Evolutionary conservation across 2,888 invertebrate genomes (phyloP).

Genomic region (Hyles lineata): DNA sequence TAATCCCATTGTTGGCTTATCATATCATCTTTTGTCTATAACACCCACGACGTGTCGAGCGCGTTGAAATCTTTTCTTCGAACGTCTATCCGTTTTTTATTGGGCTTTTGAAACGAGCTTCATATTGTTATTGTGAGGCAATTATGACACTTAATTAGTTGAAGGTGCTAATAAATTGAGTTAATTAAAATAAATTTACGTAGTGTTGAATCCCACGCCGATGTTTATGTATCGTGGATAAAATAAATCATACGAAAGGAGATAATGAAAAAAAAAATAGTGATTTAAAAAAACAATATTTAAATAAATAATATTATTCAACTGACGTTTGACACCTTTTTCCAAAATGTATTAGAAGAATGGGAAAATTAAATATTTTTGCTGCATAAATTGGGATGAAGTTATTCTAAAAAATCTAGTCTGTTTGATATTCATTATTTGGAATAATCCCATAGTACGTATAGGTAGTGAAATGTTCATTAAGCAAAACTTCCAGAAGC

Average conservation of each 20-base stretch:
- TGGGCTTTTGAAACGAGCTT: not conserved
- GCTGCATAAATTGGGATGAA: too few species aligned
- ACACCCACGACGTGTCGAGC: slow-evolving; percentile 27
- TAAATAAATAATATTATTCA: too few species aligned
- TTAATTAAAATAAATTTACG: not conserved
- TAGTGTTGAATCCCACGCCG: too few species aligned
- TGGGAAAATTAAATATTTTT: too few species aligned
- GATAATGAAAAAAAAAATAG: too few species aligned
- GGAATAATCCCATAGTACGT: not conserved
- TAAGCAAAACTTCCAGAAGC: not conserved
- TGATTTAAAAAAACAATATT: too few species aligned
- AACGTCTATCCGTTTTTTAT: not conserved
- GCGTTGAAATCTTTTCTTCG: slow-evolving; percentile 45
- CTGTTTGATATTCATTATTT: too few species aligned
- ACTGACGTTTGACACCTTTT: too few species aligned
- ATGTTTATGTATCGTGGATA: not conserved
- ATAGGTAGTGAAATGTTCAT: not conserved
- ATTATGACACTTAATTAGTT: not conserved
- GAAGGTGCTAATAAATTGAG: not conserved
- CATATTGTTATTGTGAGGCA: not conserved
- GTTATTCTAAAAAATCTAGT: too few species aligned
- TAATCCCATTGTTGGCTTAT: slow-evolving; percentile 43
- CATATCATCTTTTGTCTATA: slow-evolving; percentile 32
- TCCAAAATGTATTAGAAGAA: too few species aligned
- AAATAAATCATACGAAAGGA: not conserved